A percentile compares a stretch with the other conserved stretches of the same genome.
phyloP scores from a whole-genome alignment of 2,113 vertebrate species.

The Pica pica region DNA sequence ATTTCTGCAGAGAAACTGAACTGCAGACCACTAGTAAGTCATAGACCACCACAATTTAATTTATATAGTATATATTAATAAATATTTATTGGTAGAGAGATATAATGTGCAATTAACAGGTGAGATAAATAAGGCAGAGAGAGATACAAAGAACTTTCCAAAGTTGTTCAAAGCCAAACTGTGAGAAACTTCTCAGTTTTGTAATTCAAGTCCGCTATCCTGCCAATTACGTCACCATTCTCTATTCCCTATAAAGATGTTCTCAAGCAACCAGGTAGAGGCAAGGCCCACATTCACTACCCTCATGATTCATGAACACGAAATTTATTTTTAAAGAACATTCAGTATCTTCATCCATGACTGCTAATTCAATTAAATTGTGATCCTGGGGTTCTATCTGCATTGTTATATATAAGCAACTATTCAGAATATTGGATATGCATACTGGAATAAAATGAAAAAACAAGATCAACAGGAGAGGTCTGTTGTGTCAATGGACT shows the following conservation, averaged over 20 bases:
- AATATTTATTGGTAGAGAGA: neutral
- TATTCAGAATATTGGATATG: neutral
- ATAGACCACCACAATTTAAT: neutral
- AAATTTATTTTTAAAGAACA: neutral
- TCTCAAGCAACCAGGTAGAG: neutral
- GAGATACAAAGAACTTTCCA: neutral
- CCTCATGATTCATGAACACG: neutral
- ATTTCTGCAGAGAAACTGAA: neutral
- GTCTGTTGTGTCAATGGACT: neutral
- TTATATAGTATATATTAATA: neutral
- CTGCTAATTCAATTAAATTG: neutral
- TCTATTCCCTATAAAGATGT: neutral
- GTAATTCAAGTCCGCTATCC: neutral
- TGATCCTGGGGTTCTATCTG: neutral
- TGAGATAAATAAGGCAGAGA: neutral
- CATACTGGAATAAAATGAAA: neutral
- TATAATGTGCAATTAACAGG: neutral
- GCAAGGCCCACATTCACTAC: neutral
- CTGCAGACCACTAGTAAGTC: neutral
- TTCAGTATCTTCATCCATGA: neutral
- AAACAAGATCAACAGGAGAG: neutral
- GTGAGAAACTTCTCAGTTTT: neutral
- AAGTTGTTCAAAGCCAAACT: neutral
- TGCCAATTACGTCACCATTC: neutral
- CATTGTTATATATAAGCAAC: neutral